phyloP scores from a whole-genome alignment of 2,888 invertebrate species.

The Mystacides longicornis region DNA sequence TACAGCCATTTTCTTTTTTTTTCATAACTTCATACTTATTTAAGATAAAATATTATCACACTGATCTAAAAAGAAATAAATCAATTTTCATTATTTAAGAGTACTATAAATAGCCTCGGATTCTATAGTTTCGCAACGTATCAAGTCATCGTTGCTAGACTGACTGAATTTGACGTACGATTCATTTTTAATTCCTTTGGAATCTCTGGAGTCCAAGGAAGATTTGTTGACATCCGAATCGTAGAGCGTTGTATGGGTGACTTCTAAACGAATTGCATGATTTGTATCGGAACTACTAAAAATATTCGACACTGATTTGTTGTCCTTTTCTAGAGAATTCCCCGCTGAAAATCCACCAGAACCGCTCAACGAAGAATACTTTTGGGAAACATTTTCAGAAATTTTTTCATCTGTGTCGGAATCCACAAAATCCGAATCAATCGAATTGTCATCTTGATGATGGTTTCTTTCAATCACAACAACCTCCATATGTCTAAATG shows the following conservation, averaged over 20 bases:
- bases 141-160: constrained; percentile 7
- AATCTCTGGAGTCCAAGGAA: constrained; percentile 9
- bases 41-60: too few species aligned
- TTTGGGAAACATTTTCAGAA: constrained; percentile 27
- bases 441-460: constrained; percentile 44
- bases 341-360: constrained; percentile 36
- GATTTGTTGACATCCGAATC: constrained; percentile 17
- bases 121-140: constrained; percentile 1
- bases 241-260: constrained; percentile 33
- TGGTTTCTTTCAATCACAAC: constrained; percentile 48
- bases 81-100: constrained; percentile 32
- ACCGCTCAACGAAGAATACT: constrained; percentile 22
- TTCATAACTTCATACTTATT: too few species aligned
- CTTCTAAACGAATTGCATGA: constrained; percentile 47
- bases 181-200: constrained; percentile 19
- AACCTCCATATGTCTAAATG: constrained; percentile 47
- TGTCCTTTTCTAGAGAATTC: constrained; percentile 46
- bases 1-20: too few species aligned
- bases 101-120: constrained; percentile 40
- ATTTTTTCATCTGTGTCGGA: constrained; percentile 29
- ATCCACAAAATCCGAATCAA: constrained; percentile 39
- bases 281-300: constrained; percentile 36
- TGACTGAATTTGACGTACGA: constrained; percentile 24
- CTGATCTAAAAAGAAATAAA: too few species aligned
- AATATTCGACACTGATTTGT: constrained; percentile 27